Evolutionary conservation across 2,113 vertebrate genomes (phyloP).

Genomic region (Siniperca chuatsi): DNA sequence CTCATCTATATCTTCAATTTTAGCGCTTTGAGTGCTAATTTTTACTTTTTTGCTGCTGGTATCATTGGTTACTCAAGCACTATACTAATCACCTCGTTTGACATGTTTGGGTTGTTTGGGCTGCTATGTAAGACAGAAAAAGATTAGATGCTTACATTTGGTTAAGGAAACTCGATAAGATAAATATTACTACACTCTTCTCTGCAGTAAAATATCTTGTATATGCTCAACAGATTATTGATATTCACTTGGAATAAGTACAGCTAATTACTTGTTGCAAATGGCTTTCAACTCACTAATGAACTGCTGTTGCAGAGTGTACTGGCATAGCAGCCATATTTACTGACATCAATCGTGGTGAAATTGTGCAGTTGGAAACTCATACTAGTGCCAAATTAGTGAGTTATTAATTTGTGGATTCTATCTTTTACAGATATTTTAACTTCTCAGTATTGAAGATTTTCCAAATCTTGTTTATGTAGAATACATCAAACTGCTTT

Average conservation of each 20-base stretch:
- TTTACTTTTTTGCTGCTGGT: neutral
- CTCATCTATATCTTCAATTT: neutral
- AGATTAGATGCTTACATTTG: neutral
- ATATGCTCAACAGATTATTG: constrained; percentile 14
- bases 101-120: neutral
- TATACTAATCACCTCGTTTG: neutral
- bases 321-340: constrained; percentile 32
- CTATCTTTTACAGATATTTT: neutral
- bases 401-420: constrained; percentile 26
- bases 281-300: constrained; percentile 40
- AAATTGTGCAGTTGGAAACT: constrained; percentile 33
- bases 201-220: neutral
- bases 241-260: constrained; percentile 8
- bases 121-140: neutral
- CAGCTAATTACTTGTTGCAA: constrained; percentile 35
- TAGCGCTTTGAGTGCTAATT: neutral
- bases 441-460: neutral
- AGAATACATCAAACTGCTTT: constrained; percentile 11
- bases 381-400: constrained; percentile 17
- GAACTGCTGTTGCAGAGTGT: constrained; percentile 8
- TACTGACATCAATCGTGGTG: constrained; percentile 11
- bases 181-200: neutral
- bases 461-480: constrained; percentile 12
- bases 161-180: neutral
- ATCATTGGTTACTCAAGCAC: neutral